phyloP scores from a whole-genome alignment of 2,888 invertebrate species.

The Mythimna albipuncta region DNA sequence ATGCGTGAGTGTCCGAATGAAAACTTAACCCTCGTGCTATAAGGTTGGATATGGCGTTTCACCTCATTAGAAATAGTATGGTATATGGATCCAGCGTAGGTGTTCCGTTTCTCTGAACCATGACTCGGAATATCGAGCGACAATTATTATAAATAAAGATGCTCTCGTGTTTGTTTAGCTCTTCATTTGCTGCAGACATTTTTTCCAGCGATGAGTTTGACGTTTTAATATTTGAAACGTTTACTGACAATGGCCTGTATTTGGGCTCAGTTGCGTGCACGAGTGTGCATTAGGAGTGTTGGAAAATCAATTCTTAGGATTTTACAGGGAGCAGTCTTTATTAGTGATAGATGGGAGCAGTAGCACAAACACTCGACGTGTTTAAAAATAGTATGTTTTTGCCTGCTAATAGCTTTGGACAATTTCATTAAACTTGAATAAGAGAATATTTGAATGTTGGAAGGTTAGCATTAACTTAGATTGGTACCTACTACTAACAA shows the following conservation, averaged over 20 bases:
- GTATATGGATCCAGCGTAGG: conserved; percentile 79
- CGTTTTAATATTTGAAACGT: conserved; percentile 62
- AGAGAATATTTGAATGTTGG: too few relatives aligned
- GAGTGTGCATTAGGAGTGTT: conserved; percentile 46
- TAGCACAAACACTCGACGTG: conserved; percentile 39
- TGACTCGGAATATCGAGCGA: conserved; percentile 83
- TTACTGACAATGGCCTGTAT: conserved; percentile 51
- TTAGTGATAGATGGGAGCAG: conserved; percentile 20
- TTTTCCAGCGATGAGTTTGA: conserved; percentile 70
- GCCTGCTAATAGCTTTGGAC: not conserved
- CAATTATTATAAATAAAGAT: conserved; percentile 89
- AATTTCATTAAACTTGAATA: not conserved
- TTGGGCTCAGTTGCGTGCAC: conserved; percentile 55
- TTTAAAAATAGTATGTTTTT: conserved; percentile 3
- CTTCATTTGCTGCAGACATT: conserved; percentile 87
- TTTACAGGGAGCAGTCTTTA: conserved; percentile 31
- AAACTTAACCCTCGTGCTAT: conserved; percentile 39
- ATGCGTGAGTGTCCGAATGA: conserved; percentile 38
- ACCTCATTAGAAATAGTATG: conserved; percentile 54
- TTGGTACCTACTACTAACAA: not conserved
- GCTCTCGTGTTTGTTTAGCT: conserved; percentile 87
- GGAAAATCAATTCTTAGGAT: conserved; percentile 54
- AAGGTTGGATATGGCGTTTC: conserved; percentile 64
- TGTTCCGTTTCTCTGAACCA: conserved; percentile 87
- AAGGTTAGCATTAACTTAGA: not conserved